These are phyloP conservation scores for Tricholaema leucomelas DNA, from an alignment of 2,113 vertebrate genomes.

Conservation along the genomic window DNA sequence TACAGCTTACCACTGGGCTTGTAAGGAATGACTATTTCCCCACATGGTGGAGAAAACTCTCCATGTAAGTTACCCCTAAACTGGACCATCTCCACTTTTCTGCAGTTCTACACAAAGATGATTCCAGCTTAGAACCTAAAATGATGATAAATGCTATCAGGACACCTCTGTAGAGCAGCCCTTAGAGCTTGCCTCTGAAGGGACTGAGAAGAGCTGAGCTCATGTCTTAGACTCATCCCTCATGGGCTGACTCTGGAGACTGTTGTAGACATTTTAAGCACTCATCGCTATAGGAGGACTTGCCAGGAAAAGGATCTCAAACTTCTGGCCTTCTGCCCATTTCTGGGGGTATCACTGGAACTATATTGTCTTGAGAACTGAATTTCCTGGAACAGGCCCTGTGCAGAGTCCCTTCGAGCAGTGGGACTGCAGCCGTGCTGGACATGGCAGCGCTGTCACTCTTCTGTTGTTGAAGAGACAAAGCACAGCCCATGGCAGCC, in stretches of 20 bases:
- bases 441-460: neutral
- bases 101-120: neutral
- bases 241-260: neutral
- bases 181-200: neutral
- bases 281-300: neutral
- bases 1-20: neutral
- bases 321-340: conserved; percentile 30
- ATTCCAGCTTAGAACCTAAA: neutral
- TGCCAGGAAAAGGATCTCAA: conserved; percentile 35
- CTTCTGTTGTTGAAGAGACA: conserved; percentile 50
- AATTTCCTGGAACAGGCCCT: conserved; percentile 18
- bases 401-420: conserved; percentile 7
- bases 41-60: neutral
- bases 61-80: neutral
- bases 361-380: conserved; percentile 8
- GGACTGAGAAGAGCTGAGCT: neutral
- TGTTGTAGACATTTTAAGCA: conserved; percentile 3
- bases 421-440: neutral
- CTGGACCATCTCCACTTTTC: neutral
- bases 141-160: neutral
- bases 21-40: neutral
- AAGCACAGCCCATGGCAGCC: neutral
- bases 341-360: neutral
- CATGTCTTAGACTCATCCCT: neutral
- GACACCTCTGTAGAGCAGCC: neutral